These are phyloP conservation scores for Steinernema scapterisci DNA, from an alignment of 2,888 invertebrate species.

Conservation along the genomic window DNA sequence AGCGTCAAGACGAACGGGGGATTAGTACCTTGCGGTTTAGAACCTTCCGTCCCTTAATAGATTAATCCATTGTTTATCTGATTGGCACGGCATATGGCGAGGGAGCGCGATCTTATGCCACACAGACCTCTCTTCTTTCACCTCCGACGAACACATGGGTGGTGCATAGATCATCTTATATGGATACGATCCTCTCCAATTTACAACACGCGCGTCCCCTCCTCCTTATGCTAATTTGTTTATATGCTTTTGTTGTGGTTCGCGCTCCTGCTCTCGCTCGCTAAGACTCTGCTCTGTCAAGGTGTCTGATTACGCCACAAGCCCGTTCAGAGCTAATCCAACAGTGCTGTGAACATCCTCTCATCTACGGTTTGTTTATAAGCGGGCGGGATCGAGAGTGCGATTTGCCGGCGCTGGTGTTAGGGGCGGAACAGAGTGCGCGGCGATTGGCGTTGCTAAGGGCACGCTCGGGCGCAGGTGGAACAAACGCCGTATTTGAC, in stretches of 20 bases:
- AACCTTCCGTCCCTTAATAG: conserved; percentile 12
- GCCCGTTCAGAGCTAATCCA: background rate
- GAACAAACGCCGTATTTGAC: background rate
- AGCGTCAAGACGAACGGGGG: background rate
- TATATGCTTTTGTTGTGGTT: background rate
- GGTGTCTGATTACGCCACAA: conserved; percentile 25
- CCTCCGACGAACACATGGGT: conserved; percentile 12
- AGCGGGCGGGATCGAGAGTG: conserved; percentile 25
- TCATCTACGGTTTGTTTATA: conserved; percentile 28
- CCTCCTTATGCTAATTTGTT: background rate
- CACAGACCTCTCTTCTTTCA: conserved; percentile 30
- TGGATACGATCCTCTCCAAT: too few relatives aligned
- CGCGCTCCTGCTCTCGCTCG: background rate
- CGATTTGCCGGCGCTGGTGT: background rate
- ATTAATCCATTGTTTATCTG: conserved; percentile 30
- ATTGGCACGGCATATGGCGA: conserved; percentile 23
- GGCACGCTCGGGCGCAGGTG: background rate
- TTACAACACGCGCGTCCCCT: too few relatives aligned
- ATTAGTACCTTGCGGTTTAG: background rate
- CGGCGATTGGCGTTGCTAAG: conserved; percentile 26
- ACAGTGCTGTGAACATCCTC: background rate
- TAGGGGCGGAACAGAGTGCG: conserved; percentile 5
- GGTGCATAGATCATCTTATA: background rate
- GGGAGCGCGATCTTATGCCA: conserved; percentile 24
- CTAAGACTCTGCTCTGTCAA: background rate